phyloP scores from a whole-genome alignment of 2,113 vertebrate genomes.

The Aplodontia rufa region DNA sequence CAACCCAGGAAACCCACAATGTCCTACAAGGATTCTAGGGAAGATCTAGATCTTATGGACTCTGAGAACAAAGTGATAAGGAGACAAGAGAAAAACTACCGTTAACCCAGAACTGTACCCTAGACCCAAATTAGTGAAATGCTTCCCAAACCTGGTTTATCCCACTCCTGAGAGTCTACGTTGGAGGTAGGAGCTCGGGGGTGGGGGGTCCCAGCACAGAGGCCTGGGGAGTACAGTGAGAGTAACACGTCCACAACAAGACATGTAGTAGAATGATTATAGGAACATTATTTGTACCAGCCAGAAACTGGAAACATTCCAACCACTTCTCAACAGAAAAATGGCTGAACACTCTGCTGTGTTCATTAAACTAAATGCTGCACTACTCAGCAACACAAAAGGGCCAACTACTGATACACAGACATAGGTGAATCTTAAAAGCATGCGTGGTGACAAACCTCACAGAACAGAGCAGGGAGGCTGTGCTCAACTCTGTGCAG shows the following conservation, averaged over 20 bases:
- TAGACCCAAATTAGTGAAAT: background rate
- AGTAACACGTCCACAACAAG: background rate
- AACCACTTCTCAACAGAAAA: background rate
- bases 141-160: background rate
- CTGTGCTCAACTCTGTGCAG: too few species aligned
- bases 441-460: background rate
- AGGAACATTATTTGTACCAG: background rate
- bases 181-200: rapidly evolving
- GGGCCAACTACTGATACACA: background rate
- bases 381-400: background rate
- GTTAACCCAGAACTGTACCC: background rate
- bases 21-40: background rate
- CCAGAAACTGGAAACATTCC: background rate
- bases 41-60: background rate
- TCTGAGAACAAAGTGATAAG: background rate
- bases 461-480: rapidly evolving
- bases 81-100: background rate
- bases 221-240: background rate
- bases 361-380: background rate
- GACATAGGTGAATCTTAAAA: background rate
- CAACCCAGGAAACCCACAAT: background rate
- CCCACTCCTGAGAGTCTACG: too few species aligned
- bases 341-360: background rate
- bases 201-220: too few species aligned
- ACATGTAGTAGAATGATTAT: too few species aligned